Base-by-base conservation (phyloP, 2,113 vertebrate genomes). In the Larimichthys polyactis region DNA sequence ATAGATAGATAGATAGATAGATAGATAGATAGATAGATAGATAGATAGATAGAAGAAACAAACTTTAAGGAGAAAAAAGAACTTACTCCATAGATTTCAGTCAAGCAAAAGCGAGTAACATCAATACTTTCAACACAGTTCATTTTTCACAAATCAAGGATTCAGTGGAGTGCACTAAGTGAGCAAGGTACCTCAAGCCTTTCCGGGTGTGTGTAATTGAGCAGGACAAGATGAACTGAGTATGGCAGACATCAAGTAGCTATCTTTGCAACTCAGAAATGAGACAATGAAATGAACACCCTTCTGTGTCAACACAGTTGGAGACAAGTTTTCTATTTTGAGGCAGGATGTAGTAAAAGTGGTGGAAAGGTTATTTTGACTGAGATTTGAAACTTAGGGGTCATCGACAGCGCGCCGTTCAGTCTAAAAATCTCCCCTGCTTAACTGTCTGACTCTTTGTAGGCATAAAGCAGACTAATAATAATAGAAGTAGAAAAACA, bases 151-250 rank as follows among this genome's bases (percentile, higher is more conserved):
- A 86, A 73, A 83, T 73, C 5, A n/a, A 79, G 71, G 60, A 79
- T 79, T 82, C 59, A 54, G 82, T 27, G 43, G 46, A 79, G 77
- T 6, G 52, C 43, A 78, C 36, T 27, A 40, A 85, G 78, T 16
- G 70, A 89, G 62, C 48, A 16, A 62, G 44, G 48, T 62, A 84
- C 84, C 62, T 86, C 70, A 70, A 85, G 71, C 69, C 71, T 79
- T 75, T 82, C 77, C 51, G 24, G 64, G 66, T 85, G 62, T 80
- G 70, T 90, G 88, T 91, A 90, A 87, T 86, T 76, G 84, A 90
- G 91, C 63, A 89, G 82, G 91, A 87, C 84, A 87, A 83, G 70
- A 54, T 77, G 69, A 89, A 79, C 75, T 0, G 43, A 79, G 76
- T 40, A 11, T 59, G 78, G 79, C 84, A 86, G 67, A 87, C 90